These are phyloP conservation scores for Ormyrus nitidulus DNA, from an alignment of 2,888 invertebrate genomes.

Conservation along the genomic window DNA sequence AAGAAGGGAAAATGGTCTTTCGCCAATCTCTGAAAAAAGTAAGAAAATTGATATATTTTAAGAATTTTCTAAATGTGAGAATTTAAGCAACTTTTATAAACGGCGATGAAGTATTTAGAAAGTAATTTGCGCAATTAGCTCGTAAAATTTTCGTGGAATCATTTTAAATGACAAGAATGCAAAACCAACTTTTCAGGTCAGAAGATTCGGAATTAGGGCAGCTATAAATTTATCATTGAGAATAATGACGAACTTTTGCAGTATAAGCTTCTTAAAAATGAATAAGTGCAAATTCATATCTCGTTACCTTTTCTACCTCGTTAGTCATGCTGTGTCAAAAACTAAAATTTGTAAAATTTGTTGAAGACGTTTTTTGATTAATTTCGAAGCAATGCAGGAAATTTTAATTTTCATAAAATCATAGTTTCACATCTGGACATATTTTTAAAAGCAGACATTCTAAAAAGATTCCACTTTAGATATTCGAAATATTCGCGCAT, in stretches of 20 bases:
- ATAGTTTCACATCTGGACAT: conserved; percentile 15
- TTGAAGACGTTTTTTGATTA: too few species aligned
- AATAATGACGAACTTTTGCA: not conserved
- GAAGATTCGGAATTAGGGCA: not conserved
- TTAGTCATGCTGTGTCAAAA: too few species aligned
- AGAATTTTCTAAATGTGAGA: too few species aligned
- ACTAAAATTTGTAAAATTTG: too few species aligned
- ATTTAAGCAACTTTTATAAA: too few species aligned
- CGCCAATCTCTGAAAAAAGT: too few species aligned
- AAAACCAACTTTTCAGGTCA: not conserved
- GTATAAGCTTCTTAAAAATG: conserved; percentile 6
- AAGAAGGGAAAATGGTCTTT: too few species aligned
- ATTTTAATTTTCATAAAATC: conserved; percentile 9
- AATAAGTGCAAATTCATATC: not conserved
- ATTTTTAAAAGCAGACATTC: conserved; percentile 9
- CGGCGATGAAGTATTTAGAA: too few species aligned
- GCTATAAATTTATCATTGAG: conserved; percentile 9
- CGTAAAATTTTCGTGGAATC: not conserved
- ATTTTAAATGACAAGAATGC: not conserved
- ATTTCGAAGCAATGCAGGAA: not conserved
- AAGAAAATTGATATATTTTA: too few species aligned
- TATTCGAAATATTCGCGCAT: not conserved
- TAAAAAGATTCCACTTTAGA: not conserved
- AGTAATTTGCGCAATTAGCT: not conserved
- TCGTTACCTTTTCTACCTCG: too few species aligned